A percentile compares a stretch with the other conserved stretches of the same genome.
phyloP scores from a whole-genome alignment of 2,113 vertebrate species.

The Chaetorhynchus papuensis region DNA sequence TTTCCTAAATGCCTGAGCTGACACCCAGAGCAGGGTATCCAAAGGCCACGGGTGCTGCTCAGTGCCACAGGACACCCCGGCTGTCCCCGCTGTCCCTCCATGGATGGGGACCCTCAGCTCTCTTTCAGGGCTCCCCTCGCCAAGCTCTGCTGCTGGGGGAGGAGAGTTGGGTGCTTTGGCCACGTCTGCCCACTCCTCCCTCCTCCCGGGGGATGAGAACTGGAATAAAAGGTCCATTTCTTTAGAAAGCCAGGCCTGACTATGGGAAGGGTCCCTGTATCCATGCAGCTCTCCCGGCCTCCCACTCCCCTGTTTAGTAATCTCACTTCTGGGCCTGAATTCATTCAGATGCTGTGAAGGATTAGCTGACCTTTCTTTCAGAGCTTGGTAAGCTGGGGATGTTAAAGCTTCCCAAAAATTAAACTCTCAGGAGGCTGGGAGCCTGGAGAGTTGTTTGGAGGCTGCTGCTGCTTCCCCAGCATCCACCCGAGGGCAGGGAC shows the following conservation, averaged over 20 bases:
- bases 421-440: conserved; percentile 57
- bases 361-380: conserved; percentile 74
- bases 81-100: accelerated
- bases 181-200: neutral
- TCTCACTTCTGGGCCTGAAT: conserved; percentile 62
- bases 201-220: neutral
- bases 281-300: conserved; percentile 37
- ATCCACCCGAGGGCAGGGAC: accelerated
- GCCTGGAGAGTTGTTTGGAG: neutral
- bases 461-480: neutral
- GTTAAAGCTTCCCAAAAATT: conserved; percentile 68
- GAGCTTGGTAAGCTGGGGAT: conserved; percentile 48
- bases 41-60: neutral
- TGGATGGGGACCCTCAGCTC: accelerated
- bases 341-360: conserved; percentile 50
- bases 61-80: neutral
- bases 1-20: neutral
- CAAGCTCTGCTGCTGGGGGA: neutral
- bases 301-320: conserved; percentile 32
- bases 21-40: neutral
- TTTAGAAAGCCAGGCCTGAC: conserved; percentile 31
- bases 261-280: conserved; percentile 47
- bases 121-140: neutral
- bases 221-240: conserved; percentile 49
- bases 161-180: neutral